Evolutionary conservation across 53 echinoderm and acorn worm genomes (phyloP).

Genomic region (Apostichopus leukothele): DNA sequence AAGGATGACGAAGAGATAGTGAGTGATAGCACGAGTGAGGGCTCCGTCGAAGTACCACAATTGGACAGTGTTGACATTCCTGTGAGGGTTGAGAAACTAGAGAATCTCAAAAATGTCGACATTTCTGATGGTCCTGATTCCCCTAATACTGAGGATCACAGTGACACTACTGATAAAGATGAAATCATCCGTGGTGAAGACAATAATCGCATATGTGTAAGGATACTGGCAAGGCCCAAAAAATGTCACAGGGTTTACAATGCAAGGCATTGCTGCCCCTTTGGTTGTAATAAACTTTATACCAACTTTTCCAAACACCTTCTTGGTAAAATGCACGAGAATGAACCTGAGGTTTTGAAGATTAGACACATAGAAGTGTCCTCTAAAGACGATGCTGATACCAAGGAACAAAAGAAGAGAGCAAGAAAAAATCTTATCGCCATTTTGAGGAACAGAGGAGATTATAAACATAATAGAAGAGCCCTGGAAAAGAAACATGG

Average conservation of each 20-base stretch:
- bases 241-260: slow-evolving; percentile 55
- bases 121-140: not conserved
- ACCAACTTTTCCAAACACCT: slow-evolving; percentile 41
- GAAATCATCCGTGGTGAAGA: not conserved
- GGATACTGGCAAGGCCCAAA: slow-evolving; percentile 29
- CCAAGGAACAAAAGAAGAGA: slow-evolving; percentile 19
- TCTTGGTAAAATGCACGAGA: slow-evolving; percentile 24
- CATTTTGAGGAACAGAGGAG: slow-evolving; percentile 46
- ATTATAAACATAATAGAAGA: slow-evolving; percentile 49
- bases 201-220: not conserved
- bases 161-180: not conserved
- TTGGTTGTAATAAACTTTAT: slow-evolving; percentile 33
- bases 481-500: slow-evolving; percentile 54
- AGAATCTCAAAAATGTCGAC: not conserved
- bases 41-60: not conserved
- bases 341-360: slow-evolving; percentile 36
- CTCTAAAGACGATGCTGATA: not conserved
- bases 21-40: too few species aligned
- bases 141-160: not conserved
- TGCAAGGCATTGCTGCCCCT: slow-evolving; percentile 54
- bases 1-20: too few species aligned
- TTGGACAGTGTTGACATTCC: too few species aligned
- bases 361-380: slow-evolving; percentile 20
- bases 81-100: not conserved
- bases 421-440: slow-evolving; percentile 36